Base-by-base conservation (phyloP, 2,888 invertebrate genomes). In the Patella caerulea region DNA sequence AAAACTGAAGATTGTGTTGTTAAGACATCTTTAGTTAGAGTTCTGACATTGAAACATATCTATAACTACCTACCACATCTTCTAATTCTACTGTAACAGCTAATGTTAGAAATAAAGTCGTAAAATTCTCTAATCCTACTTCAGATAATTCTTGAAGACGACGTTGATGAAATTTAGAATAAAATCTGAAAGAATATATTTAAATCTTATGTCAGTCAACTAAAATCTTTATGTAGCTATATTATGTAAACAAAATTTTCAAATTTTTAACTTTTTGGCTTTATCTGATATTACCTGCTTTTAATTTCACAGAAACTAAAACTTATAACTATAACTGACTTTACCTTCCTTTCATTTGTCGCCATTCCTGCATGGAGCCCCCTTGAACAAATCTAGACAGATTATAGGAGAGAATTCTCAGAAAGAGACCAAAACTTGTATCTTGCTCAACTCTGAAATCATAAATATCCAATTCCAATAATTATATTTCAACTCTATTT, bases 111-210 rank as follows among this genome's bases (percentile, higher is more conserved):
- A 90, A 90, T 19, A 90, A 81, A 53, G 80, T 80, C 7, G 87
- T 85, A 65, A 90, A 84, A 80, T 90, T 88, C 71, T 86, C 81
- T 52, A 90, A 82, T 7, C 90, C 90, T 9, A 80, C 83, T 73
- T 90, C 89, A 15, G 81, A 83, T 71, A 90, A 76, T 73, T 88
- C 88, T 81, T 87, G 87, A 76, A 90, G 84, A 29, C 88, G 83
- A 12, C 88, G 81, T 56, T 83, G 82, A 75, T 89, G 88, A 77
- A 90, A 90, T 84, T 89, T 90, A 45, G 89, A 88, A 75, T 85
- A 88, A 52, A 90, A 84, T 73, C 90, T 87, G 73, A 69, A 45
- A 70, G 34, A 9, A 73, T 12, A 17, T 29, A 59, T 15, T 19
- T 24, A 72, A 15, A 12, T 53, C 15, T 7, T 56, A 24, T 17